phyloP scores from a whole-genome alignment of 2,797 vertebrate species.

The Catamblyrhynchus diadema region DNA sequence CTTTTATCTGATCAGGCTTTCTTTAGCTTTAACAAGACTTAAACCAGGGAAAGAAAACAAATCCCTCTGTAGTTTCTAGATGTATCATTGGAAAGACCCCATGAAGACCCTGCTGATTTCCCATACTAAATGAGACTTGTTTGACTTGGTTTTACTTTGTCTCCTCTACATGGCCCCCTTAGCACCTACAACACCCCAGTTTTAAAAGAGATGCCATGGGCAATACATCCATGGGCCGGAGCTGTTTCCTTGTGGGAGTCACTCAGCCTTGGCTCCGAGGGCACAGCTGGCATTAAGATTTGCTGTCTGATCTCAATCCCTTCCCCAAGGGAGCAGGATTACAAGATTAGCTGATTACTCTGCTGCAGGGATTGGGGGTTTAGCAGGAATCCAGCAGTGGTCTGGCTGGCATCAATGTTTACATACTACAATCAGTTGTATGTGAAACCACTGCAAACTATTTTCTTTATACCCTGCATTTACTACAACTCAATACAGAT shows the following conservation, averaged over 20 bases:
- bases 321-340: not conserved
- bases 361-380: not conserved
- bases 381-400: not conserved
- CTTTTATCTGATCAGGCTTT: not conserved
- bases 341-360: not conserved
- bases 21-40: not conserved
- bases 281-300: not conserved
- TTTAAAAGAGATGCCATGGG: not conserved
- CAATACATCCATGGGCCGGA: not conserved
- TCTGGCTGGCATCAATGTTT: not conserved
- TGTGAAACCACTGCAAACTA: not conserved
- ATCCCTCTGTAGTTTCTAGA: not conserved
- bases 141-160: not conserved
- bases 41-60: not conserved
- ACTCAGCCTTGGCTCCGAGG: not conserved
- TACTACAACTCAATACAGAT: not conserved
- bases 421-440: not conserved
- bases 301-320: not conserved
- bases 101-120: not conserved
- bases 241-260: not conserved
- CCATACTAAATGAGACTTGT: fast-evolving
- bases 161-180: not conserved
- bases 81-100: not conserved
- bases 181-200: not conserved
- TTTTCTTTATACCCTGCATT: not conserved